Base-by-base conservation (phyloP, 30 jellyfish, hydroid and myxozoan genomes). In the Aurelia sp. region DNA sequence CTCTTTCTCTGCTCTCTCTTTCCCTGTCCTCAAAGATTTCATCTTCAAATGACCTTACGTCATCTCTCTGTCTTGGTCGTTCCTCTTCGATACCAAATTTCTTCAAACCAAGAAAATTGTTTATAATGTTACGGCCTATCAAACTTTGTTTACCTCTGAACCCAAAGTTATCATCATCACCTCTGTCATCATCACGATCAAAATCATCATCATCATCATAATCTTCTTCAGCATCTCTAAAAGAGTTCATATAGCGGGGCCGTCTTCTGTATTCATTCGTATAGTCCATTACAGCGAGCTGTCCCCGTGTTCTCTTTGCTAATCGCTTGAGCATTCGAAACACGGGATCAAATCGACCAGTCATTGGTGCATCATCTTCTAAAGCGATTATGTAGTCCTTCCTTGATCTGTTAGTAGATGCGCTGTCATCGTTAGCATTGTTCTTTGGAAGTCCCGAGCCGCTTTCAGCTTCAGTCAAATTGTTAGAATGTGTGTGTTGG, bases 231-330 rank as follows among this genome's bases (percentile, higher is more conserved):
- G 17, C 1, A 59, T 13, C 77, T 22, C 41, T 69, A 18, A 47
- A 40, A 13, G 23, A 74, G 8, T 18, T 15, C 62, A 18, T 63
- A 41, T 19, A 72, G 48, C 30, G 67, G 8, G 30, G 27, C 33
- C 44, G 37, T 58, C 62, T 58, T 23, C 76, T 47, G 53, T 23
- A 66, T 16, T 40, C 69, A 10, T 59, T 18, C 16, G 76, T 11
- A 63, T 82, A 82, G 71, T 82, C 91, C 85, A 82, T 35, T 10
- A 82, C 85, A 58, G 91, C 91, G 80, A 82, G 71, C 19, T 82
- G 37, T 7, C 91, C 91, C 41, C 67, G 85, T 17, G 91, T 82
- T 35, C 91, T 48, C 33, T 70, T 66, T 31, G 91, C 91, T 35
- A 82, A 62, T 37, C 85, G 55, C 18, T 82, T 74, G 22, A 82